Evolutionary conservation across 1,140 invertebrate genomes (phyloP).

Genomic region (Dendrolimus kikuchii): DNA sequence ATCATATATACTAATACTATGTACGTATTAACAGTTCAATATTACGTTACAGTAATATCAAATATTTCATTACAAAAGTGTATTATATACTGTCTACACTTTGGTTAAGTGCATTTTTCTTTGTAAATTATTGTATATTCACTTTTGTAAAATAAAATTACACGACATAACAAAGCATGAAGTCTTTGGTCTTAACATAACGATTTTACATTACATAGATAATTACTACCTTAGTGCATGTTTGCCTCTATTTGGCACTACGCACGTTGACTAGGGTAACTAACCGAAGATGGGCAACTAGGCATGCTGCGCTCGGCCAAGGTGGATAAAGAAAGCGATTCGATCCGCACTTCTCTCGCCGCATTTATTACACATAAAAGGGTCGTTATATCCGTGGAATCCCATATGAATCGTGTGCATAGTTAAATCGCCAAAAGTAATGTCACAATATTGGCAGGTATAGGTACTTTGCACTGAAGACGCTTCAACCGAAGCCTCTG

Average conservation of each 20-base stretch:
- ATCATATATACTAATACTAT: no score
- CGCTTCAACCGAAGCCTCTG: constrained; percentile 37
- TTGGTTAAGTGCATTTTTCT: no score
- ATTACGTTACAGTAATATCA: no score
- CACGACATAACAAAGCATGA: constrained; percentile 12
- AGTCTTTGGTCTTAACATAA: constrained; percentile 26
- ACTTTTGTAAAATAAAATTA: constrained; percentile 13
- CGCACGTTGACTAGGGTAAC: constrained; percentile 31
- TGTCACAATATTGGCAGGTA: constrained; percentile 90
- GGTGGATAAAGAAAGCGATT: constrained; percentile 93
- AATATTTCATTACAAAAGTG: no score
- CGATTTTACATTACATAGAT: constrained; percentile 12
- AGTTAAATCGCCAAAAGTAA: constrained; percentile 90
- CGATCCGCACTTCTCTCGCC: constrained; percentile 87
- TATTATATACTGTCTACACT: no score
- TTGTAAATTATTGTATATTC: background rate
- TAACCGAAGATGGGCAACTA: constrained; percentile 30
- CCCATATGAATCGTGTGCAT: constrained; percentile 98
- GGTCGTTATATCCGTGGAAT: constrained; percentile 92
- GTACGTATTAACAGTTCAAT: no score
- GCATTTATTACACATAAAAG: constrained; percentile 96
- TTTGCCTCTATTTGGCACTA: constrained; percentile 4
- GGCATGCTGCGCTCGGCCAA: constrained; percentile 86
- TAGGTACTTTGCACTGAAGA: constrained; percentile 53
- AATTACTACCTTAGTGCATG: constrained; percentile 13